Evolutionary conservation across 2,888 invertebrate genomes (phyloP).

Genomic region (Microctonus hyperodae): DNA sequence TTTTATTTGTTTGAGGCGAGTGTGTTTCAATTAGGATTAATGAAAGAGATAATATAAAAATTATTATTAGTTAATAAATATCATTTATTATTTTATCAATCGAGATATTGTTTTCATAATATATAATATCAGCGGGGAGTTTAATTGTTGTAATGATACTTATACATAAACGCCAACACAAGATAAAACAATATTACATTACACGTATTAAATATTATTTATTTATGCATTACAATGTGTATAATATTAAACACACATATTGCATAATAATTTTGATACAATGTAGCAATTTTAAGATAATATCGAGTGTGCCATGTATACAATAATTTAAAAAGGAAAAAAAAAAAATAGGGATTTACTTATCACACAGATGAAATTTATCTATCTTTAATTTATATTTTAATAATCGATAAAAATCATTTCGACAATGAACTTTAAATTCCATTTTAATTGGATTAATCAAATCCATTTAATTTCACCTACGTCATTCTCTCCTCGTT

Average conservation of each 20-base stretch:
- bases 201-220: background rate
- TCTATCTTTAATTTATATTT: background rate
- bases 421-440: background rate
- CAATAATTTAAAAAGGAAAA: background rate
- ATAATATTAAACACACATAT: background rate
- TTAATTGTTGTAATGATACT: background rate
- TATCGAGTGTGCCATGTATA: background rate
- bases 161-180: background rate
- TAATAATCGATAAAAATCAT: background rate
- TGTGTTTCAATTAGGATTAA: constrained; percentile 36
- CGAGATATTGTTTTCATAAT: background rate
- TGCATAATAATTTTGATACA: background rate
- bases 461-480: background rate
- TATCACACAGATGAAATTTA: background rate
- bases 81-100: constrained; percentile 1
- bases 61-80: constrained; percentile 21
- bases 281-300: no score
- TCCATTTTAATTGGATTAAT: background rate
- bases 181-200: background rate
- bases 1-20: constrained; percentile 48
- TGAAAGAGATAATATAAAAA: constrained; percentile 17
- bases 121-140: constrained; percentile 20
- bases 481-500: background rate
- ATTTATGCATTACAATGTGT: background rate
- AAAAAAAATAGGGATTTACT: background rate